Evolutionary conservation across 2,113 vertebrate species (phyloP).

Genomic region (Lynx canadensis): DNA sequence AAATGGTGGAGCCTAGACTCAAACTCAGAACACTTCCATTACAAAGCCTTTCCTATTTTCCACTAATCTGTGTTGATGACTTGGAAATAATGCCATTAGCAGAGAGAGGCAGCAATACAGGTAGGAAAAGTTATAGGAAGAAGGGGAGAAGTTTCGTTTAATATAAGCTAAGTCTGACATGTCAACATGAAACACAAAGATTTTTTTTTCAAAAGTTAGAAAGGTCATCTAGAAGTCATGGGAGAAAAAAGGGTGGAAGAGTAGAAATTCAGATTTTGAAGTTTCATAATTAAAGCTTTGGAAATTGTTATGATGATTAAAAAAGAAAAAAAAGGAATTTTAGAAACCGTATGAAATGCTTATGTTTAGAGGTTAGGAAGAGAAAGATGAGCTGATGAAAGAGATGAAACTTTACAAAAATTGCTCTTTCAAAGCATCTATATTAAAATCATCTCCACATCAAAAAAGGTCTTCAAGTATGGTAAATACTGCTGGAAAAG

Average conservation of each 20-base stretch:
- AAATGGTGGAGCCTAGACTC: neutral
- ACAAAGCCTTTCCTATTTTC: neutral
- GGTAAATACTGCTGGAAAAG: neutral
- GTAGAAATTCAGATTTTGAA: neutral
- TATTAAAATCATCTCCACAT: neutral
- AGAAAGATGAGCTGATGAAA: constrained; percentile 19
- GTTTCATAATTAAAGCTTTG: neutral
- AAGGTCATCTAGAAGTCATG: neutral
- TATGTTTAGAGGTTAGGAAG: neutral
- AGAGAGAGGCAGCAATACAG: neutral
- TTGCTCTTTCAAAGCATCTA: neutral
- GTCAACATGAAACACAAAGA: neutral
- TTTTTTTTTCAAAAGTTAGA: neutral
- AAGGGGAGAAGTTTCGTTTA: neutral
- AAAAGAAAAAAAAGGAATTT: neutral
- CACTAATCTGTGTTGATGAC: neutral
- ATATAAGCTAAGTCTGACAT: neutral
- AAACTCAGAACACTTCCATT: neutral
- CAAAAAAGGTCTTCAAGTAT: neutral
- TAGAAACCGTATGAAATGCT: neutral
- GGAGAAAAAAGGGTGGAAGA: neutral
- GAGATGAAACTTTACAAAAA: constrained; percentile 13
- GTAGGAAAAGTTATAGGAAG: neutral
- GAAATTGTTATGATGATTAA: constrained; percentile 1
- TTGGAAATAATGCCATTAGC: neutral